Conservation (phyloP, 2,113 vertebrate genomes). For the Macaca fascicularis region T2T-MFA8v1.1 NC_088391.1:29116501-29117000, state of each 20-base stretch:
- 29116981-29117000: neutral
- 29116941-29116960: neutral
- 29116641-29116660: neutral
- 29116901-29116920: no score
- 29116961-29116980: neutral
- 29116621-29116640: neutral
- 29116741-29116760: neutral
- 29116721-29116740: neutral
- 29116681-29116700: neutral
- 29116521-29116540: neutral
- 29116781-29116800: neutral
- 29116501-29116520: neutral
- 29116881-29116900: no score
- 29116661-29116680: neutral
- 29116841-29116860: rapidly evolving
- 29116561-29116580: no score
- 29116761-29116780: neutral
- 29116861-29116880: no score
- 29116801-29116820: no score
- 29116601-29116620: no score
- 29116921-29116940: no score
- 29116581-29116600: no score
- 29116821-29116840: no score
- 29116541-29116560: neutral
- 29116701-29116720: neutral